A percentile compares a stretch with the other conserved stretches of the same genome.
phyloP scores from a whole-genome alignment of 2,888 invertebrate species.

The Gymnoscelis rufifasciata region DNA sequence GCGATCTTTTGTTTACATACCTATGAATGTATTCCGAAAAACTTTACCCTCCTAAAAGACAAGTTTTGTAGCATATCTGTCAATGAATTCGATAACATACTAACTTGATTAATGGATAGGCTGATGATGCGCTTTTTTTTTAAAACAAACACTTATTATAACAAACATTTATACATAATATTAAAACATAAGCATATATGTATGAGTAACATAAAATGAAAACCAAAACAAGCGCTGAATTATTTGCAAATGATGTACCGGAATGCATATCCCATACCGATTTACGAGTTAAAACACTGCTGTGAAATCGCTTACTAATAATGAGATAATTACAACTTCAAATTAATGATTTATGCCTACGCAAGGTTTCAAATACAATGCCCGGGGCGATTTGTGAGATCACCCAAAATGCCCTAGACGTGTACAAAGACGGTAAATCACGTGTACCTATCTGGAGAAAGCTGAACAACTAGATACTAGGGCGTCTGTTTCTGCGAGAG shows the following conservation, averaged over 20 bases:
- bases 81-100: too few species aligned
- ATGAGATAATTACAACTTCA: slow-evolving; percentile 3
- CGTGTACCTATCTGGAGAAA: slow-evolving; percentile 50
- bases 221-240: too few species aligned
- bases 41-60: too few species aligned
- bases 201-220: too few species aligned
- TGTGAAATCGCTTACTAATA: slow-evolving; percentile 19
- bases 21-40: too few species aligned
- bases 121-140: too few species aligned
- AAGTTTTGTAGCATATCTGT: too few species aligned
- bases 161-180: too few species aligned
- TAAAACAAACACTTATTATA: too few species aligned
- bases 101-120: too few species aligned
- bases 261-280: background rate
- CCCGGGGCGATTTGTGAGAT: slow-evolving; percentile 5
- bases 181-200: too few species aligned
- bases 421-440: slow-evolving; percentile 62
- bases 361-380: slow-evolving; percentile 8
- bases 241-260: background rate
- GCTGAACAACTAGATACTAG: slow-evolving; percentile 44
- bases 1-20: background rate
- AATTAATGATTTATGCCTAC: slow-evolving; percentile 10
- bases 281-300: background rate
- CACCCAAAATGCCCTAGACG: slow-evolving; percentile 30
- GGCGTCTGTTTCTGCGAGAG: slow-evolving; percentile 28